A percentile compares a stretch with the other conserved stretches of the same genome.
phyloP scores from a whole-genome alignment of 1,140 invertebrate species.

The Planococcus citri region DNA sequence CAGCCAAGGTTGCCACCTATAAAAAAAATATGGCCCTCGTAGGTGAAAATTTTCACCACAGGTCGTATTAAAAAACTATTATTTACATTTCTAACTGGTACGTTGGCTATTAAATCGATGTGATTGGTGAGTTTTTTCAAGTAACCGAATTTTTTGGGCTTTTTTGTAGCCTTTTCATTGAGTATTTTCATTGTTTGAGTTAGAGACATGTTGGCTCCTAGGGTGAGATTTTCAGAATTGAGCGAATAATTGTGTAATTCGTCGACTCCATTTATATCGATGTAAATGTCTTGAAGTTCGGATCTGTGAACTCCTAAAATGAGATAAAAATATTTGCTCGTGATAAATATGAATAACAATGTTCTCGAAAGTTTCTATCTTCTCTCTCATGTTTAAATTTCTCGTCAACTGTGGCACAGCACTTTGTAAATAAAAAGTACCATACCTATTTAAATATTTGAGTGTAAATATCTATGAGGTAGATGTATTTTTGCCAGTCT shows the following conservation, averaged over 20 bases:
- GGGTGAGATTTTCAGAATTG: slow-evolving; percentile 37
- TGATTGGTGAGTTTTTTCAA: slow-evolving; percentile 42
- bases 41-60: no score
- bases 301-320: slow-evolving; percentile 46
- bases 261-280: slow-evolving; percentile 55
- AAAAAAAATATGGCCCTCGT: background rate
- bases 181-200: slow-evolving; percentile 50
- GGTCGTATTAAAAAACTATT: slow-evolving; percentile 25
- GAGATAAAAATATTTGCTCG: slow-evolving; percentile 28
- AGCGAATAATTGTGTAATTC: slow-evolving; percentile 44
- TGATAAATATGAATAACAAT: no score
- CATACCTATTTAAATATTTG: no score
- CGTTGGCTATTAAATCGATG: slow-evolving; percentile 55
- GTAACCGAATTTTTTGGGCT: slow-evolving; percentile 34
- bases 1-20: slow-evolving; percentile 57
- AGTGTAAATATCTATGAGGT: no score
- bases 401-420: no score
- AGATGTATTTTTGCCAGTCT: no score
- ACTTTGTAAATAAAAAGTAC: no score
- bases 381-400: no score
- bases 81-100: slow-evolving; percentile 58
- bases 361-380: no score
- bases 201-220: slow-evolving; percentile 52
- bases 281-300: slow-evolving; percentile 41
- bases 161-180: slow-evolving; percentile 36